These are phyloP conservation scores for Eucidaris tribuloides DNA, from an alignment of 35 echinoderm and acorn worm species.

Conservation along the genomic window DNA sequence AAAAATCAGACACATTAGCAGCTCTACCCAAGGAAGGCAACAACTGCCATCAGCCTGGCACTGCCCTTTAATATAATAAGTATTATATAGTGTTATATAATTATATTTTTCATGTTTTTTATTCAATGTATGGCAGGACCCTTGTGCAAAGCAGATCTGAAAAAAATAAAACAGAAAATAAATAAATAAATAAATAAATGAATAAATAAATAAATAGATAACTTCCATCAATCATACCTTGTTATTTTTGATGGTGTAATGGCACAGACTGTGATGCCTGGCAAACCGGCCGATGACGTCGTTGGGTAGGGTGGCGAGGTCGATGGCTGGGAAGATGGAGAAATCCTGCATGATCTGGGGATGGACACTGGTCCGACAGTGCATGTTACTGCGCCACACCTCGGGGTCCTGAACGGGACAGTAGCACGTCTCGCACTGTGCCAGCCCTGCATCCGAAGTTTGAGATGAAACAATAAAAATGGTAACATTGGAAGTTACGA, in stretches of 20 bases:
- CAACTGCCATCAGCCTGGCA: too few relatives aligned
- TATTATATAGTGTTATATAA: too few relatives aligned
- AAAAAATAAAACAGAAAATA: too few relatives aligned
- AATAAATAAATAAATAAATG: too few relatives aligned
- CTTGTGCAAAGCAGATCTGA: neutral
- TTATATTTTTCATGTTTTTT: too few relatives aligned
- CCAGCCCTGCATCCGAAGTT: slow-evolving; percentile 60
- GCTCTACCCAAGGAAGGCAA: too few relatives aligned
- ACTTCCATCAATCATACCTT: slow-evolving; percentile 74
- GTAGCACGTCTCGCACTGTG: slow-evolving; percentile 80
- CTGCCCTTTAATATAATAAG: too few relatives aligned
- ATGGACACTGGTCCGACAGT: slow-evolving; percentile 43
- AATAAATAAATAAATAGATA: too few relatives aligned
- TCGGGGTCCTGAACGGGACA: slow-evolving; percentile 63
- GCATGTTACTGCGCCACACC: slow-evolving; percentile 58
- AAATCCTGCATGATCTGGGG: slow-evolving; percentile 72
- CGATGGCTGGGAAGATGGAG: slow-evolving; percentile 52
- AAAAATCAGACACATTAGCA: too few relatives aligned
- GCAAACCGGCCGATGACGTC: slow-evolving; percentile 64
- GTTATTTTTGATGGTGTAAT: slow-evolving; percentile 91
- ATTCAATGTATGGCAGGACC: too few relatives aligned
- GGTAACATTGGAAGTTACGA: too few relatives aligned
- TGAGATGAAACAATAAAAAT: too few relatives aligned
- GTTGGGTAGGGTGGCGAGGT: slow-evolving; percentile 54
- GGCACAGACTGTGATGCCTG: slow-evolving; percentile 81